These are phyloP conservation scores for Epirrhoe tristata DNA, from an alignment of 2,888 invertebrate genomes.

Conservation along the genomic window DNA sequence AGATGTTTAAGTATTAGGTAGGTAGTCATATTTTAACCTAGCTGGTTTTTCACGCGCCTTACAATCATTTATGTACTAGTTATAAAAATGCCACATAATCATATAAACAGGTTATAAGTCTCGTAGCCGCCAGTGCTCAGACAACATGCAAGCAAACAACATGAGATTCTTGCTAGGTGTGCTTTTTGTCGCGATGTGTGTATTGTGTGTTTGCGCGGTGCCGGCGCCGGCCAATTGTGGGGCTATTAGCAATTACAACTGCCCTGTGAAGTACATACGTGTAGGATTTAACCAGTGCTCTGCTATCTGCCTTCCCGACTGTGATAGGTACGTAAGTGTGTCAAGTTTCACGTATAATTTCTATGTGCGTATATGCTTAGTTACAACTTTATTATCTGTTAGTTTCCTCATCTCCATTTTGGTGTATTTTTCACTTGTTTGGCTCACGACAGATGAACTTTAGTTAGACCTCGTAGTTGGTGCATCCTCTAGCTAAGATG, in stretches of 20 bases:
- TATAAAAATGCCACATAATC: not conserved
- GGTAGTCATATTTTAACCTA: not conserved
- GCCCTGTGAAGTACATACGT: not conserved
- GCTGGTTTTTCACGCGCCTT: not conserved
- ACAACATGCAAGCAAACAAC: not conserved
- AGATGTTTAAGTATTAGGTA: too few species aligned
- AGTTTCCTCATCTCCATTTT: too few species aligned
- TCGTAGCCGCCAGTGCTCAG: not conserved
- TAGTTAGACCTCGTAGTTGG: too few species aligned
- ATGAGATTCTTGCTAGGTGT: not conserved
- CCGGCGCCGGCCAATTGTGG: not conserved
- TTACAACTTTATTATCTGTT: too few species aligned
- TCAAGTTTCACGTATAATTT: not conserved
- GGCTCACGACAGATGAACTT: too few species aligned
- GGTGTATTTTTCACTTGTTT: too few species aligned
- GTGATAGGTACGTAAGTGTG: slow-evolving; percentile 11
- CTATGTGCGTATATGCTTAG: too few species aligned
- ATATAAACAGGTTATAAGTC: not conserved
- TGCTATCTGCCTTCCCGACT: not conserved
- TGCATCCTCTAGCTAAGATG: too few species aligned
- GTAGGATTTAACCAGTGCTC: not conserved
- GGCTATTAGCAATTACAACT: not conserved
- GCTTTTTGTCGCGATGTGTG: not conserved
- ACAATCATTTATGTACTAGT: not conserved
- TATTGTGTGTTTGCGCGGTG: not conserved